phyloP scores from a whole-genome alignment of 2,113 vertebrate species.

The Gymnobelideus leadbeateri region DNA sequence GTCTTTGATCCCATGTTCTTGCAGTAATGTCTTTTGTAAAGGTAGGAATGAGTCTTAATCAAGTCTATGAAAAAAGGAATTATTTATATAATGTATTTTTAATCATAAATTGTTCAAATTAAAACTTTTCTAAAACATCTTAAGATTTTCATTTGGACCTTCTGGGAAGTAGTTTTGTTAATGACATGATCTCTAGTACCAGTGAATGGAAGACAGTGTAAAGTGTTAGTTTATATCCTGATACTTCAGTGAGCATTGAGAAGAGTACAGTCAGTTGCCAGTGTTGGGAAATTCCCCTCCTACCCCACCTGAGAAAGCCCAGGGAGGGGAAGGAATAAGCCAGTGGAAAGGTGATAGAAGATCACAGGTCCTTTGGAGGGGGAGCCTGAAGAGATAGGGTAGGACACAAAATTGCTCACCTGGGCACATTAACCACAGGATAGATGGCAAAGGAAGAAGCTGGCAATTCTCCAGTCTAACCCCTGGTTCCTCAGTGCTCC shows the following conservation, averaged over 20 bases:
- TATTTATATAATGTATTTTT: slow-evolving; percentile 87
- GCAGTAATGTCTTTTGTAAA: slow-evolving; percentile 80
- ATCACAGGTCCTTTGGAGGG: background rate
- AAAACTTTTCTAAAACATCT: slow-evolving; percentile 78
- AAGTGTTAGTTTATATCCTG: background rate
- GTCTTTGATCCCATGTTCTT: slow-evolving; percentile 73
- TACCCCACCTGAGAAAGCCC: background rate
- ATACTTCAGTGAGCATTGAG: background rate
- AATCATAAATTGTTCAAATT: slow-evolving; percentile 84
- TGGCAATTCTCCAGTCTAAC: background rate
- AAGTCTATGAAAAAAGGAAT: slow-evolving; percentile 84
- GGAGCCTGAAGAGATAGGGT: background rate
- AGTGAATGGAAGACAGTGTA: background rate
- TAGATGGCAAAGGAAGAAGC: background rate
- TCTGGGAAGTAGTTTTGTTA: slow-evolving; percentile 12
- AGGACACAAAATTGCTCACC: background rate
- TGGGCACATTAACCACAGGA: background rate
- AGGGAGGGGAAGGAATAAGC: background rate
- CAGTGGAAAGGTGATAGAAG: background rate
- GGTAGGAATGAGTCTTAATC: slow-evolving; percentile 80
- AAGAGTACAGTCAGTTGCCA: background rate
- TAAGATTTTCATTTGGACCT: slow-evolving; percentile 62
- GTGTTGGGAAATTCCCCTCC: background rate
- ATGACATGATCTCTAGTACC: background rate
- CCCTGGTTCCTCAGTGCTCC: background rate